A percentile compares a stretch with the other conserved stretches of the same genome.
Conservation (phyloP, 2,797 vertebrate genomes). For the Epinephelus malabaricus region DNA sequence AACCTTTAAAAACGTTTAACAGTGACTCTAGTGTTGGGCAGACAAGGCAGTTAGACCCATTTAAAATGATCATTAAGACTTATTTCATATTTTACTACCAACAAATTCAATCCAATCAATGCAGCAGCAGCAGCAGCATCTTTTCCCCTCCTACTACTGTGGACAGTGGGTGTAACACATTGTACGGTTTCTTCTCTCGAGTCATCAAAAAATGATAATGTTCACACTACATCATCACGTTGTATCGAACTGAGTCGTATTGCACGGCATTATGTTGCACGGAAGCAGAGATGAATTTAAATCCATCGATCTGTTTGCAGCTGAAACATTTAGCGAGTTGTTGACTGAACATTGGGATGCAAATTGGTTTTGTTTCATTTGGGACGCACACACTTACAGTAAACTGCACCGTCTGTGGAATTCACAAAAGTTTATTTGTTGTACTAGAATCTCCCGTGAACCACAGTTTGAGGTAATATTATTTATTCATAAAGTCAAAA, state of each 20-base stretch:
- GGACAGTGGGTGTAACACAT: not conserved
- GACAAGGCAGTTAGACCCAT: not conserved
- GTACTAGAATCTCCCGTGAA: not conserved
- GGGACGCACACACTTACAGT: not conserved
- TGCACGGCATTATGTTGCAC: not conserved
- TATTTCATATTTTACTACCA: constrained; percentile 2
- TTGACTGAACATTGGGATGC: not conserved
- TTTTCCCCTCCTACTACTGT: not conserved
- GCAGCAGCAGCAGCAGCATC: not conserved
- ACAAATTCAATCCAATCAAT: not conserved
- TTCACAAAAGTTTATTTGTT: not conserved
- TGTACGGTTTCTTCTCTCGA: not conserved
- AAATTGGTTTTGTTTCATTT: not conserved
- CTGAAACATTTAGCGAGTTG: constrained; percentile 1
- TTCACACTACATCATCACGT: constrained; percentile 1
- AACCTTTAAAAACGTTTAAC: not conserved
- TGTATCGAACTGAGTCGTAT: not conserved
- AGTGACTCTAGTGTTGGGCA: not conserved
- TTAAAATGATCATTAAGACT: not conserved
- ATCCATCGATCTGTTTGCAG: not conserved
- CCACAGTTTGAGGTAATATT: not conserved
- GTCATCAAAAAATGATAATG: constrained; percentile 1
- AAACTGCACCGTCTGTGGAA: not conserved
- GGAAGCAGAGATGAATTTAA: constrained; percentile 5
- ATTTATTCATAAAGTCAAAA: not conserved